phyloP scores from a whole-genome alignment of 2,888 invertebrate species.

The Listrodromus nycthemerus region DNA sequence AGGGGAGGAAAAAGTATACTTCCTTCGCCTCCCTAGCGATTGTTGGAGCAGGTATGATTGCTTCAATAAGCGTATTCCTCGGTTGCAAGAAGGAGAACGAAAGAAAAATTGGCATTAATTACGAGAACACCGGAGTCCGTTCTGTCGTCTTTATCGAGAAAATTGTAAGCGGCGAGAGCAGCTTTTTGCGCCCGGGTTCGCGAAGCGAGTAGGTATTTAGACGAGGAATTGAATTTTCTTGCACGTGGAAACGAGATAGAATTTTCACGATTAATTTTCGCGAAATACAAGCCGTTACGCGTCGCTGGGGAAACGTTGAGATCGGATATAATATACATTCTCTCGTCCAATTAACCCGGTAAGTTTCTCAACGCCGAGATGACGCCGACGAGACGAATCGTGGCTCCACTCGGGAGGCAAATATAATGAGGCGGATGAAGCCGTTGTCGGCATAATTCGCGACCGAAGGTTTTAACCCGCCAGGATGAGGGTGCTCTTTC shows the following conservation, averaged over 20 bases:
- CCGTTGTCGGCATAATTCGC: slow-evolving; percentile 75
- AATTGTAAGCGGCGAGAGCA: not conserved
- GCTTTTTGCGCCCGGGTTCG: not conserved
- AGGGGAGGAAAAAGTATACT: slow-evolving; percentile 22
- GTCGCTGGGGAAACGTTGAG: slow-evolving; percentile 20
- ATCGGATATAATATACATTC: slow-evolving; percentile 56
- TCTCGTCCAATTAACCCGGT: slow-evolving; percentile 71
- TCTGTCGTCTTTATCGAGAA: slow-evolving; percentile 4
- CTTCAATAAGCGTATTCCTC: slow-evolving; percentile 55
- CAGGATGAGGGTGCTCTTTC: not conserved
- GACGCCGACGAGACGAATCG: slow-evolving; percentile 27
- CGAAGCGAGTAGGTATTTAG: not conserved
- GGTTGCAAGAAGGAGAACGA: slow-evolving; percentile 5
- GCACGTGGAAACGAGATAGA: slow-evolving; percentile 36
- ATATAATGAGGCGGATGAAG: slow-evolving; percentile 76
- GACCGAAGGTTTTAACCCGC: slow-evolving; percentile 68
- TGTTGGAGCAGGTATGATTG: slow-evolving; percentile 40
- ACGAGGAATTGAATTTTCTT: slow-evolving; percentile 31
- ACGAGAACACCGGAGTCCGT: slow-evolving; percentile 25
- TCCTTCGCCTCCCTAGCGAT: slow-evolving; percentile 35
- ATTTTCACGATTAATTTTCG: slow-evolving; percentile 52
- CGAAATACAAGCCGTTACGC: not conserved
- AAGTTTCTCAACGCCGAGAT: slow-evolving; percentile 69
- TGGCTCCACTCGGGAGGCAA: slow-evolving; percentile 43
- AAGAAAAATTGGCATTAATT: slow-evolving; percentile 29